phyloP scores from a whole-genome alignment of 2,888 invertebrate genomes.

The Eupithecia subumbrata region DNA sequence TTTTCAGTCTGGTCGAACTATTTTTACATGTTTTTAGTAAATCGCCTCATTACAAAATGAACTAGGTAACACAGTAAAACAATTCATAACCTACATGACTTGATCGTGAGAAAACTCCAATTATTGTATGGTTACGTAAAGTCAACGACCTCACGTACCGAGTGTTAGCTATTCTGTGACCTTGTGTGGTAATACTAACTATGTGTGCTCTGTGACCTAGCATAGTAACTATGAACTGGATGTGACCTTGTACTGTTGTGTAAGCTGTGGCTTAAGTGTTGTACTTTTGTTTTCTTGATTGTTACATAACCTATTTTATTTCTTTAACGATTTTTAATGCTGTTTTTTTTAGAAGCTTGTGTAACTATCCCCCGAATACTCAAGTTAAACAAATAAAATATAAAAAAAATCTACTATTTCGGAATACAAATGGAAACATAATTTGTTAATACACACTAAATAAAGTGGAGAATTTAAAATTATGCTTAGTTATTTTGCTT shows the following conservation, averaged over 20 bases:
- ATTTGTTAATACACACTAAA: too few relatives aligned
- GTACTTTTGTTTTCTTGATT: not conserved
- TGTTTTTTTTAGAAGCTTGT: too few relatives aligned
- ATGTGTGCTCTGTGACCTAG: slow-evolving; percentile 21
- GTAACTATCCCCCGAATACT: too few relatives aligned
- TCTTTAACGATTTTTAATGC: too few relatives aligned
- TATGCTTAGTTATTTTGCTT: too few relatives aligned
- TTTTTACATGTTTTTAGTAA: not conserved
- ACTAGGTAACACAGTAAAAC: slow-evolving; percentile 3
- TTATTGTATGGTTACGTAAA: slow-evolving; percentile 23
- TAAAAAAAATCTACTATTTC: too few relatives aligned
- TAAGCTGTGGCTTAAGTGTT: not conserved
- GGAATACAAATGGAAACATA: too few relatives aligned
- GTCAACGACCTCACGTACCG: slow-evolving; percentile 31
- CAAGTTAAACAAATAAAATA: too few relatives aligned
- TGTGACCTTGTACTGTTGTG: slow-evolving; percentile 17
- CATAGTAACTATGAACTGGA: slow-evolving; percentile 15
- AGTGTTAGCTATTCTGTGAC: slow-evolving; percentile 29
- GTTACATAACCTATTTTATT: too few relatives aligned
- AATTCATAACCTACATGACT: slow-evolving; percentile 5
- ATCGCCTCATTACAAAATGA: not conserved
- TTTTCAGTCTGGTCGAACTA: too few relatives aligned
- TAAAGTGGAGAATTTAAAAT: too few relatives aligned
- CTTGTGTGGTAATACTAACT: slow-evolving; percentile 26
- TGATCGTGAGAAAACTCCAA: slow-evolving; percentile 29